Percentiles rank a stretch among this genome's conserved stretches.
Conservation (phyloP, 2,797 vertebrate genomes). For the Xenops minutus region DNA sequence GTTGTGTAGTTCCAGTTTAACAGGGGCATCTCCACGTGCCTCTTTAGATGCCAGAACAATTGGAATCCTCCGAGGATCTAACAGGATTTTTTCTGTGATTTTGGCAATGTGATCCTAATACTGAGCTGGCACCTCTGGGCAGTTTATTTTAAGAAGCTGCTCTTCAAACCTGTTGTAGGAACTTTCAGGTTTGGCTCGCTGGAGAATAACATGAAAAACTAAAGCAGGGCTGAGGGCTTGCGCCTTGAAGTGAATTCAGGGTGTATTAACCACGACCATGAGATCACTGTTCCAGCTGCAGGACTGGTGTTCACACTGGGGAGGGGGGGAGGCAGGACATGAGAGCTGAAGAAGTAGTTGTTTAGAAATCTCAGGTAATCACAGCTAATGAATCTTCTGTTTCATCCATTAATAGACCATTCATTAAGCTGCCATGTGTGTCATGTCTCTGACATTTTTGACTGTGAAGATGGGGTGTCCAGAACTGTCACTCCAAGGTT, state of each 20-base stretch:
- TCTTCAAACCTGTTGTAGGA: conserved; percentile 32
- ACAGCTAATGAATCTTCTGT: neutral
- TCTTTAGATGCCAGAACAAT: conserved; percentile 38
- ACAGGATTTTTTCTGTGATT: conserved; percentile 74
- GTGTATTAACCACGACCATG: neutral
- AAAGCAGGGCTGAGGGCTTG: neutral
- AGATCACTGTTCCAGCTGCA: neutral
- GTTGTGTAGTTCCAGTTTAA: neutral
- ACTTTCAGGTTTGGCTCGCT: conserved; percentile 29
- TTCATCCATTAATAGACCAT: neutral
- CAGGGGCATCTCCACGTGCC: neutral
- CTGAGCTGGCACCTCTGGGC: conserved; percentile 67
- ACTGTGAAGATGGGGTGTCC: neutral
- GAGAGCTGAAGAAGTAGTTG: neutral
- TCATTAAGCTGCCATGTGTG: neutral
- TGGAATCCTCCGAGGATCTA: conserved; percentile 78
- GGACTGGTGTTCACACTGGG: neutral
- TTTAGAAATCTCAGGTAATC: neutral
- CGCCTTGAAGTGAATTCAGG: conserved; percentile 17
- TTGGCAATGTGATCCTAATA: conserved; percentile 76
- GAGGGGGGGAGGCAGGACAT: neutral
- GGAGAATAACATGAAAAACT: neutral
- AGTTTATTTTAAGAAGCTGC: conserved; percentile 68
- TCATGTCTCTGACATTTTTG: neutral
- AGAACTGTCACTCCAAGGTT: neutral